A percentile compares a stretch with the other conserved stretches of the same genome.
Conservation (phyloP, 2,113 vertebrate species). For the Alligator sinensis region DNA sequence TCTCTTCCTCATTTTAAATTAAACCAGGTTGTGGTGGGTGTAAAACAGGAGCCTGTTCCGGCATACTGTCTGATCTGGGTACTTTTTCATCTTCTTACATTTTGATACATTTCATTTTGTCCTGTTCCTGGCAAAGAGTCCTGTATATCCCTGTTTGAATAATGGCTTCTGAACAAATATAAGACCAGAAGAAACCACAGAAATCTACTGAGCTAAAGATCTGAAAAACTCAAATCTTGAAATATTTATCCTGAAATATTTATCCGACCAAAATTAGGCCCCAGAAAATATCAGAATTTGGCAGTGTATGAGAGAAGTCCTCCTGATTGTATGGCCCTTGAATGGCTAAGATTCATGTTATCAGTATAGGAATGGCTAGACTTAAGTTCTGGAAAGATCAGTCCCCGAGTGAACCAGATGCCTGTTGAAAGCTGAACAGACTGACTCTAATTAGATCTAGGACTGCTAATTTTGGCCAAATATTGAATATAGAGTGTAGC, state of each 20-base stretch:
- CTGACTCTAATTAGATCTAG: neutral
- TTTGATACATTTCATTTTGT: conserved; percentile 41
- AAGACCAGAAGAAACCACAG: neutral
- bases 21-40: conserved; percentile 27
- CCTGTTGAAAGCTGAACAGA: neutral
- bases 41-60: conserved; percentile 15
- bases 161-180: neutral
- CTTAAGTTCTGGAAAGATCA: neutral
- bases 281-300: neutral
- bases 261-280: neutral
- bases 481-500: neutral
- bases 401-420: neutral
- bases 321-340: neutral
- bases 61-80: neutral
- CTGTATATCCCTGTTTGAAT: neutral
- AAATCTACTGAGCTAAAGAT: neutral
- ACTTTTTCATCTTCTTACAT: neutral
- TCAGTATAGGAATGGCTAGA: neutral
- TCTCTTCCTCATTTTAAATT: no score
- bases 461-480: neutral
- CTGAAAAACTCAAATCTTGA: neutral
- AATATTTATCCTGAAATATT: neutral
- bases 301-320: neutral
- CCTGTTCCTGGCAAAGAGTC: neutral
- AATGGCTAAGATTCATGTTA: neutral